Percentiles rank a stretch among this genome's conserved stretches.
Evolutionary conservation across 2,797 vertebrate genomes (phyloP).

Genomic region (Tinamus major): DNA sequence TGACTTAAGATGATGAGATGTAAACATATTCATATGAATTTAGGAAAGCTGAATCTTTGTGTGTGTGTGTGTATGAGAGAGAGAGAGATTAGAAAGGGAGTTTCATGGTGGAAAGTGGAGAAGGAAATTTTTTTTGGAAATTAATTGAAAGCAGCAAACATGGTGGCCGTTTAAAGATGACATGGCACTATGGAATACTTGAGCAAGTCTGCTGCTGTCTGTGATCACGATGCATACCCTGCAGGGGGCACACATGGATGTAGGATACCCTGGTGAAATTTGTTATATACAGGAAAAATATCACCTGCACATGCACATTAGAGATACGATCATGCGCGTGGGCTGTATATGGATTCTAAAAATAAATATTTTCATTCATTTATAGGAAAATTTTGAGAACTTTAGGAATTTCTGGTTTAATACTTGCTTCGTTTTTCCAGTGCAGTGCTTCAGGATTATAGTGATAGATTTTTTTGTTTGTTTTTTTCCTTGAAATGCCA

Average conservation of each 20-base stretch:
- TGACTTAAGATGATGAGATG: neutral
- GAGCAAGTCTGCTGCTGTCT: neutral
- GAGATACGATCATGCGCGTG: neutral
- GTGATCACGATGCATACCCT: neutral
- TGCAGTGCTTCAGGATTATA: neutral
- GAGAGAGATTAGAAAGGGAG: neutral
- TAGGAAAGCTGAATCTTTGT: neutral
- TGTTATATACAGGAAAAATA: neutral
- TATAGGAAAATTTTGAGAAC: neutral
- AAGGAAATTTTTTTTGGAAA: neutral
- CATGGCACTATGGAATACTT: neutral
- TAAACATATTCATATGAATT: neutral
- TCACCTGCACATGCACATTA: neutral
- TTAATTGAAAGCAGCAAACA: neutral
- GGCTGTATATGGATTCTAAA: neutral
- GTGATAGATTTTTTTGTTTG: neutral
- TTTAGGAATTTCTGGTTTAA: neutral
- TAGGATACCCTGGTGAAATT: neutral
- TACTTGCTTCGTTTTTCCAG: neutral
- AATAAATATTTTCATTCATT: neutral
- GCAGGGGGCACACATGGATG: rapidly evolving
- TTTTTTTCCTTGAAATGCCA: neutral
- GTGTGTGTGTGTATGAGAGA: too few species aligned
- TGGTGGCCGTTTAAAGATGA: neutral
- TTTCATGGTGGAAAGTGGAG: neutral